A percentile compares a stretch with the other conserved stretches of the same genome.
Conservation (phyloP, 2,888 invertebrate genomes). For the Latrodectus hesperus region DNA sequence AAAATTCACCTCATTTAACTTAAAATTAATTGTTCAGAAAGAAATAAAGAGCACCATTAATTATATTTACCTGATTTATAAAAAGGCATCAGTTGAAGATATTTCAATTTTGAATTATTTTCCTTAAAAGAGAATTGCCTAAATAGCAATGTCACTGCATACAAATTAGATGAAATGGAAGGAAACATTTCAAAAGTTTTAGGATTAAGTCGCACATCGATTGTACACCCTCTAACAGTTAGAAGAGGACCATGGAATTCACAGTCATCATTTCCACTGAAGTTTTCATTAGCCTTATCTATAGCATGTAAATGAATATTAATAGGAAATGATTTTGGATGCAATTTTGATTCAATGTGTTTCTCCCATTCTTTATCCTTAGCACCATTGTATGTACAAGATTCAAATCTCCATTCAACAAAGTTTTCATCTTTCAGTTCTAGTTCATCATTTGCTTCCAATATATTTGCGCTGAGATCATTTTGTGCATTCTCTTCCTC, state of each 20-base stretch:
- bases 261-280: constrained; percentile 40
- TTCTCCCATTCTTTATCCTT: constrained; percentile 49
- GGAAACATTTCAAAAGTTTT: constrained; percentile 61
- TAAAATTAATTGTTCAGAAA: no score
- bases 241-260: constrained; percentile 69
- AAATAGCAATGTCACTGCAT: constrained; percentile 68
- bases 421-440: constrained; percentile 73
- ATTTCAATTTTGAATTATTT: constrained; percentile 71
- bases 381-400: constrained; percentile 48
- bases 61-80: constrained; percentile 72
- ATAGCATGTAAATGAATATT: constrained; percentile 69
- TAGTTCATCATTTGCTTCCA: background rate
- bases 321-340: constrained; percentile 70
- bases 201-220: constrained; percentile 63
- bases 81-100: constrained; percentile 73
- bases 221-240: constrained; percentile 63
- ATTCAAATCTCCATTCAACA: constrained; percentile 73
- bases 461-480: background rate
- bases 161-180: constrained; percentile 44
- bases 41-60: no score
- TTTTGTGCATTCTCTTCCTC: background rate
- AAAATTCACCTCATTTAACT: no score
- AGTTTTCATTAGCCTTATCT: constrained; percentile 58
- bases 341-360: constrained; percentile 64
- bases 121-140: constrained; percentile 66